These are phyloP conservation scores for Cyprinus carpio DNA, from an alignment of 2,113 vertebrate genomes.

Conservation along the genomic window DNA sequence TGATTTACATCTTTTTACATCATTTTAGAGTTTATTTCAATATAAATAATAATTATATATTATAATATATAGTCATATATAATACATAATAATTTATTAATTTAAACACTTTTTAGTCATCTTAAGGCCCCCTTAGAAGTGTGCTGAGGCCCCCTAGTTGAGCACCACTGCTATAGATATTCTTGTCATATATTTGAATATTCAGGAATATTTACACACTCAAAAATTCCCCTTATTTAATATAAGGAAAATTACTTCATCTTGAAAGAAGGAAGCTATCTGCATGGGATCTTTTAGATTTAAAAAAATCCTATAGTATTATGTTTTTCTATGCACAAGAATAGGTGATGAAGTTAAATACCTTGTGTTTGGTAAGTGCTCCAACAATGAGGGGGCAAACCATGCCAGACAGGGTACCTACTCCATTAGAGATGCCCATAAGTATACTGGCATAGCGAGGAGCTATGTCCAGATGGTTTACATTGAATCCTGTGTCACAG, in stretches of 20 bases:
- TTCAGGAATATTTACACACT: not conserved
- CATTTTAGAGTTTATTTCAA: too few species aligned
- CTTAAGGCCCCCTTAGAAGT: not conserved
- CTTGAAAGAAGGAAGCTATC: not conserved
- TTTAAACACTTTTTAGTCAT: not conserved
- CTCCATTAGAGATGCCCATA: constrained; percentile 97
- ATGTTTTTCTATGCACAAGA: constrained; percentile 1
- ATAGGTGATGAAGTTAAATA: constrained; percentile 60
- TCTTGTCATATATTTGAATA: not conserved
- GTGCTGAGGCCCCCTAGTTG: not conserved
- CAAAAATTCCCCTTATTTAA: not conserved
- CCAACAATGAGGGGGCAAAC: constrained; percentile 96
- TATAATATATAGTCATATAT: too few species aligned
- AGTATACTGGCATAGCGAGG: constrained; percentile 97
- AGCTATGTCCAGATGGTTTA: constrained; percentile 97
- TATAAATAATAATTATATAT: too few species aligned
- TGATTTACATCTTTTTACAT: too few species aligned
- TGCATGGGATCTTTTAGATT: not conserved
- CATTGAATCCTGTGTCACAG: constrained; percentile 87
- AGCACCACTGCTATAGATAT: not conserved
- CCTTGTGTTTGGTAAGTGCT: constrained; percentile 95
- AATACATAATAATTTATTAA: too few species aligned
- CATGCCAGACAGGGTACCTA: constrained; percentile 95
- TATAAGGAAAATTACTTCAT: not conserved
- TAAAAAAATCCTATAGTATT: too few species aligned